These are phyloP conservation scores for Lagorchestes hirsutus DNA, from an alignment of 2,797 vertebrate genomes.

Conservation along the genomic window DNA sequence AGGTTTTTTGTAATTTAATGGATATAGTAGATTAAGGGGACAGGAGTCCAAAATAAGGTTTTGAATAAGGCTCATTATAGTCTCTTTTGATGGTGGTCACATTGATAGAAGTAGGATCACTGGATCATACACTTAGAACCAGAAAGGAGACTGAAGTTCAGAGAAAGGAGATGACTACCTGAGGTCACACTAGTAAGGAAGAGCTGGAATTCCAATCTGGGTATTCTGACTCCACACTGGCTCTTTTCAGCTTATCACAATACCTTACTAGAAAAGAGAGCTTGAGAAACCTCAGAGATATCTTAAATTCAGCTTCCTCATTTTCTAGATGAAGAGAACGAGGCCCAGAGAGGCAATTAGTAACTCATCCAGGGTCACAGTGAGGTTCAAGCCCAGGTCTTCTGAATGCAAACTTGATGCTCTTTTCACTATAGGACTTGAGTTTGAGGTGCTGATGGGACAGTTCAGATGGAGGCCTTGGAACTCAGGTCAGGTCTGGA, in stretches of 20 bases:
- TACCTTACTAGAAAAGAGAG: neutral
- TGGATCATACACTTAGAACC: neutral
- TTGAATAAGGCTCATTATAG: neutral
- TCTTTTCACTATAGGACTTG: neutral
- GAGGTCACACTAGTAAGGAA: neutral
- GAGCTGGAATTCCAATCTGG: neutral
- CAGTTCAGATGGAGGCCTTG: neutral
- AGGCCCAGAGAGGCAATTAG: neutral
- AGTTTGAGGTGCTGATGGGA: neutral
- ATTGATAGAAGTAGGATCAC: neutral
- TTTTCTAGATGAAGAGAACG: neutral
- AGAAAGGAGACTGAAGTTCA: neutral
- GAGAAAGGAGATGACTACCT: neutral
- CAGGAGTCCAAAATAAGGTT: neutral
- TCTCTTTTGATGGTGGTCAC: neutral
- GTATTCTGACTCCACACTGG: neutral
- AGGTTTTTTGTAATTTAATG: neutral
- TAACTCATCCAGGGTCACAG: neutral
- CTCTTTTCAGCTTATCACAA: neutral
- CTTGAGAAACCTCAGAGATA: neutral
- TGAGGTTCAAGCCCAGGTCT: neutral
- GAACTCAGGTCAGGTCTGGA: constrained; percentile 1
- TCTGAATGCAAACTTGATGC: neutral
- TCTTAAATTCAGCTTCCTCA: neutral
- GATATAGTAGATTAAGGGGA: neutral